Evolutionary conservation across 2,113 vertebrate species (phyloP).

Genomic region (Tringa solitaria): DNA sequence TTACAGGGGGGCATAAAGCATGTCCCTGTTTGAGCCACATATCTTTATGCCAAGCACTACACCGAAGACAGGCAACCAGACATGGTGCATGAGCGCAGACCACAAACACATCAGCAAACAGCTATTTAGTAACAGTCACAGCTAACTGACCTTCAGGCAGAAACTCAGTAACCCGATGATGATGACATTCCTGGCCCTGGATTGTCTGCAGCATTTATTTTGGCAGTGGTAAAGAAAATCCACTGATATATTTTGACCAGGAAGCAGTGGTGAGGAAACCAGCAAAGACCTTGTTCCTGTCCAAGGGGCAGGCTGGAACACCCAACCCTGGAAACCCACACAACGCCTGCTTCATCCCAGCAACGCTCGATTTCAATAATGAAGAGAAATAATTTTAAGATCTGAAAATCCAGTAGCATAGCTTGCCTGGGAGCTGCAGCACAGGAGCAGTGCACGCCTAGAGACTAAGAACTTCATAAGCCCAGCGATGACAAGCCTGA

Average conservation of each 20-base stretch:
- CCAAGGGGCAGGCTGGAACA: background rate
- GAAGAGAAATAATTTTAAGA: background rate
- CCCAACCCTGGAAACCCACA: background rate
- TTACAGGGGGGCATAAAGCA: background rate
- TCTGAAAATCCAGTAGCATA: accelerated
- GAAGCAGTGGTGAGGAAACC: background rate
- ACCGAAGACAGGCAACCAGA: background rate
- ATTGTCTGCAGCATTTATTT: slow-evolving; percentile 13
- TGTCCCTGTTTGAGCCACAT: background rate
- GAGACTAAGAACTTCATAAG: background rate
- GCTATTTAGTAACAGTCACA: background rate
- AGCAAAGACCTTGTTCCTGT: background rate
- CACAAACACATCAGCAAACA: background rate
- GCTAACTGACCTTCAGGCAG: slow-evolving; percentile 48
- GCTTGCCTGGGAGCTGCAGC: background rate
- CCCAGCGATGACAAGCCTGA: background rate
- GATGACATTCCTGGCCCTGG: slow-evolving; percentile 4
- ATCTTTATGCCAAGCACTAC: background rate
- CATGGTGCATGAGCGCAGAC: background rate
- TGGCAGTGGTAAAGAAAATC: background rate
- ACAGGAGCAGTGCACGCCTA: background rate
- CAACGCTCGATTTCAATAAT: background rate
- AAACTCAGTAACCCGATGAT: slow-evolving; percentile 2
- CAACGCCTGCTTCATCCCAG: accelerated
- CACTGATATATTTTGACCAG: background rate